phyloP scores from a whole-genome alignment of 2,888 invertebrate genomes.

The Hedya salicella region DNA sequence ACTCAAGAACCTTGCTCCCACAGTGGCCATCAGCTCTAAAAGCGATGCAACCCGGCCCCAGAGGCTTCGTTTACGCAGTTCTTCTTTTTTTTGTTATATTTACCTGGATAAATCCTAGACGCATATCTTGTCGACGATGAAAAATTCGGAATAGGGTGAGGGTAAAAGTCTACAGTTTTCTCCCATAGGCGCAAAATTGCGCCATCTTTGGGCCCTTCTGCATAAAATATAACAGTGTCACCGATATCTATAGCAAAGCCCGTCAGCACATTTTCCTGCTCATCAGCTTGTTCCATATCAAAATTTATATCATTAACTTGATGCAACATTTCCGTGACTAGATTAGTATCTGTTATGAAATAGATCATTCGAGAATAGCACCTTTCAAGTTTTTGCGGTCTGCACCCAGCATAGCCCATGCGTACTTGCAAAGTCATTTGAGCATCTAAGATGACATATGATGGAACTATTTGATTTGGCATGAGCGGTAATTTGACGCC shows the following conservation, averaged over 20 bases:
- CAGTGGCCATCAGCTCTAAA: too few relatives aligned
- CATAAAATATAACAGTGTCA: slow-evolving; percentile 60
- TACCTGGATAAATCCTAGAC: slow-evolving; percentile 69
- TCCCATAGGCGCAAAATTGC: slow-evolving; percentile 69
- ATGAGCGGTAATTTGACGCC: slow-evolving; percentile 54
- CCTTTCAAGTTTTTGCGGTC: slow-evolving; percentile 49
- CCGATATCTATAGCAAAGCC: slow-evolving; percentile 75
- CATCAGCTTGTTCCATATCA: slow-evolving; percentile 45
- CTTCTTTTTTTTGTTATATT: slow-evolving; percentile 4
- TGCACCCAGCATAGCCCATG: slow-evolving; percentile 72
- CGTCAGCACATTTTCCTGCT: slow-evolving; percentile 58
- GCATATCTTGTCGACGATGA: slow-evolving; percentile 64
- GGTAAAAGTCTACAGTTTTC: slow-evolving; percentile 63
- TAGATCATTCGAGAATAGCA: slow-evolving; percentile 69
- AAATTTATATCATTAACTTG: slow-evolving; percentile 64
- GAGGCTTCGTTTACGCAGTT: too few relatives aligned
- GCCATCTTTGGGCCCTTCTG: slow-evolving; percentile 72
- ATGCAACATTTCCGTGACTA: slow-evolving; percentile 55
- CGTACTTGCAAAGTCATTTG: slow-evolving; percentile 75
- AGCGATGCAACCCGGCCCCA: too few relatives aligned
- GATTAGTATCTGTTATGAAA: slow-evolving; percentile 53
- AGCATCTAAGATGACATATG: slow-evolving; percentile 62
- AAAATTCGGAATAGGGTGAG: slow-evolving; percentile 62
- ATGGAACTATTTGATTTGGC: slow-evolving; percentile 58
- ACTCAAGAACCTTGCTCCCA: too few relatives aligned